Conservation (phyloP, 2,888 invertebrate genomes). For the Xanthorhoe spadicearia region DNA sequence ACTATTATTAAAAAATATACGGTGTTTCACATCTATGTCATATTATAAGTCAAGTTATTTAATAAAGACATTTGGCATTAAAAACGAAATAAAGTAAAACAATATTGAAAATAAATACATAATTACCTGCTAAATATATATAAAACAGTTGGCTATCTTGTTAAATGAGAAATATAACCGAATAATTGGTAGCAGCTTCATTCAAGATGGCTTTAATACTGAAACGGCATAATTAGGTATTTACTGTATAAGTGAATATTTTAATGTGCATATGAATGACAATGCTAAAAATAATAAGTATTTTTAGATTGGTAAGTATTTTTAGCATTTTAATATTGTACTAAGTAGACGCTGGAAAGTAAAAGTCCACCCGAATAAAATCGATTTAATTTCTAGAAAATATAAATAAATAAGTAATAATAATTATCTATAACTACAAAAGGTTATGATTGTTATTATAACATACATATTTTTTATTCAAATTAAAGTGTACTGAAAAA, state of each 20-base stretch:
- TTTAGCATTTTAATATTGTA: too few species aligned
- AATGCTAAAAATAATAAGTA: too few species aligned
- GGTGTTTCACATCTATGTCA: background rate
- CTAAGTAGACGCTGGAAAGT: too few species aligned
- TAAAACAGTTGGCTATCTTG: background rate
- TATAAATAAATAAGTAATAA: too few species aligned
- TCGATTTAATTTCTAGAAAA: too few species aligned
- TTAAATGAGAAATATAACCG: background rate
- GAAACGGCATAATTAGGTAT: background rate
- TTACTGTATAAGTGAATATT: background rate
- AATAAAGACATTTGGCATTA: background rate
- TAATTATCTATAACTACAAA: too few species aligned
- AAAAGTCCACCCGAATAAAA: too few species aligned
- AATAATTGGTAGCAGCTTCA: background rate
- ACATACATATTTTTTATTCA: too few species aligned
- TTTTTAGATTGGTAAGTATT: too few species aligned
- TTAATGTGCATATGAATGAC: background rate
- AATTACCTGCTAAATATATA: background rate
- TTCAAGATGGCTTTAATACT: background rate
- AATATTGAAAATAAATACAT: background rate
- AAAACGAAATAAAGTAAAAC: background rate
- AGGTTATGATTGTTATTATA: too few species aligned
- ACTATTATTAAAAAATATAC: too few species aligned
- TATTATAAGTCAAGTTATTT: background rate
- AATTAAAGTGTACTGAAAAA: too few species aligned